Percentiles rank a stretch among this genome's conserved stretches.
These are phyloP conservation scores for Perizoma flavofasciatum DNA, from an alignment of 2,888 invertebrate species.

Conservation along the genomic window DNA sequence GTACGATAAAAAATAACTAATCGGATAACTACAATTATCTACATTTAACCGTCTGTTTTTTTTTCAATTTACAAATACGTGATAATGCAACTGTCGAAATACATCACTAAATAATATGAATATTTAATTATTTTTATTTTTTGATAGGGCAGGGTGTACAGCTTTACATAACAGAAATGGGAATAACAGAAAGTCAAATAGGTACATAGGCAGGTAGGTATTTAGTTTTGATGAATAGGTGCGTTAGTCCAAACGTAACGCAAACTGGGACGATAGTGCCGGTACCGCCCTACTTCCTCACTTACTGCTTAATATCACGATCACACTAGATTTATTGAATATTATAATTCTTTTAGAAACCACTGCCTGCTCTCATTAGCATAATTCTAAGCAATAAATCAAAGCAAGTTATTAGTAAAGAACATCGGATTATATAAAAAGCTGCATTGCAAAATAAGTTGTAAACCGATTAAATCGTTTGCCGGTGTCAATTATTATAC, in stretches of 20 bases:
- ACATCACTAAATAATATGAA: too few species aligned
- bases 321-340: conserved; percentile 28
- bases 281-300: conserved; percentile 19
- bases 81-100: too few species aligned
- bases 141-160: too few species aligned
- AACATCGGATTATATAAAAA: not conserved
- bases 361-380: conserved; percentile 5
- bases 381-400: not conserved
- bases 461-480: conserved; percentile 17
- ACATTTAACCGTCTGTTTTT: too few species aligned
- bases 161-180: too few species aligned
- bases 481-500: conserved; percentile 18
- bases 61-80: too few species aligned
- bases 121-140: too few species aligned
- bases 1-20: too few species aligned
- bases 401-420: not conserved
- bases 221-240: conserved; percentile 7
- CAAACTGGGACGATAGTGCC: conserved; percentile 11
- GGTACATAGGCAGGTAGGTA: conserved; percentile 5
- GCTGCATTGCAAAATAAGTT: conserved; percentile 17
- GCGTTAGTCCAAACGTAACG: conserved; percentile 6
- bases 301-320: conserved; percentile 36
- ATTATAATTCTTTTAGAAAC: conserved; percentile 15
- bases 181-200: too few species aligned
- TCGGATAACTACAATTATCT: too few species aligned